Evolutionary conservation across 1,140 invertebrate genomes (phyloP).

Genomic region (Gonatopus flavifemur): DNA sequence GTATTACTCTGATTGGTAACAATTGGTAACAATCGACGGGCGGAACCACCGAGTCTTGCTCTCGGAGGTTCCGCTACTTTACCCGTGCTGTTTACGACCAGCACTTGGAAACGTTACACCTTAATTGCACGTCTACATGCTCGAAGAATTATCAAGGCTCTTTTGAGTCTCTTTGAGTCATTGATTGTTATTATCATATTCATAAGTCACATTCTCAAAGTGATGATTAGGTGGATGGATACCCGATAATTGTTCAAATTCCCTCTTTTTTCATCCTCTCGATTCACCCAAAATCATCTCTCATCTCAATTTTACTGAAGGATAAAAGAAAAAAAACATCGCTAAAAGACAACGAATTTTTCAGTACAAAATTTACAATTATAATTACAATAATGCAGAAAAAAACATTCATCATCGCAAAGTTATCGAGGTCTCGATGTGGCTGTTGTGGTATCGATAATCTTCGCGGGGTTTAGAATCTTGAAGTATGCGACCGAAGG

Average conservation of each 20-base stretch:
- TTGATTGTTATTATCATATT: slow-evolving; percentile 25
- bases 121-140: slow-evolving; percentile 51
- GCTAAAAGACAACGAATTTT: too few relatives aligned
- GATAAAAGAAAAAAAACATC: too few relatives aligned
- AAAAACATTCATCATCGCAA: too few relatives aligned
- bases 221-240: too few relatives aligned
- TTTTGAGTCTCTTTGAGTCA: slow-evolving; percentile 27
- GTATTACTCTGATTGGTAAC: slow-evolving; percentile 57
- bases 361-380: too few relatives aligned
- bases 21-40: slow-evolving; percentile 59
- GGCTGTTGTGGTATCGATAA: too few relatives aligned
- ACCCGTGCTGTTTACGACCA: slow-evolving; percentile 54
- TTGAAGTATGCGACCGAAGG: background rate
- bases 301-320: too few relatives aligned
- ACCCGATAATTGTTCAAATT: background rate
- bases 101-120: slow-evolving; percentile 52
- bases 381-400: too few relatives aligned
- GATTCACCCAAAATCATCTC: too few relatives aligned
- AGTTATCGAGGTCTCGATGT: too few relatives aligned
- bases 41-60: slow-evolving; percentile 48
- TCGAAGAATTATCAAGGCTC: slow-evolving; percentile 48
- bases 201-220: background rate
- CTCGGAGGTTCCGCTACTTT: slow-evolving; percentile 54
- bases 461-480: background rate
- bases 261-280: background rate